Conservation (phyloP, 2,113 vertebrate species). For the Phocoena sinus region DNA sequence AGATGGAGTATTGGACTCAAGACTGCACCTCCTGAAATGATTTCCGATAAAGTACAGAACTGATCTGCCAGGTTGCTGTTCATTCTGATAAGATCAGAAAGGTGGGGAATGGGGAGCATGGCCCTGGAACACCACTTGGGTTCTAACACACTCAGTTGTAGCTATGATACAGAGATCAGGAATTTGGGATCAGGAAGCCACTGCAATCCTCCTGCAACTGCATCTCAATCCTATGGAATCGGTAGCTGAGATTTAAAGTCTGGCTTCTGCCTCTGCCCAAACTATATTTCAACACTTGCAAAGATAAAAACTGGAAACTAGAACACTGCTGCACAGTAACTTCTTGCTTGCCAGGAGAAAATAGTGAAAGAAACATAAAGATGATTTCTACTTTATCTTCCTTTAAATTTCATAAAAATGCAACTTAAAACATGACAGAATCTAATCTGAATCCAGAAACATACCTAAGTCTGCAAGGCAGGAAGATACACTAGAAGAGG, state of each 20-base stretch:
- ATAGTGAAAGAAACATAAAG: neutral
- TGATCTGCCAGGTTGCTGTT: neutral
- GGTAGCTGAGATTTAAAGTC: neutral
- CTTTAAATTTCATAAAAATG: neutral
- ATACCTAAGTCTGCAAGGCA: neutral
- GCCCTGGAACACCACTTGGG: accelerated
- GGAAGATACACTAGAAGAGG: neutral
- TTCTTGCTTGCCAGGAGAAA: neutral
- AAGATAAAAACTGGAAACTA: neutral
- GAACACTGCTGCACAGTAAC: neutral
- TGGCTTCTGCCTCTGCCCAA: neutral
- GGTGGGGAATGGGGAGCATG: neutral
- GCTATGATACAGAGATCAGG: neutral
- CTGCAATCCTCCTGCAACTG: neutral
- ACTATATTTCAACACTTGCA: neutral
- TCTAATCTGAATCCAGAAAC: neutral
- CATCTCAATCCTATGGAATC: neutral
- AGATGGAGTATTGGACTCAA: neutral
- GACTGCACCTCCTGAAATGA: neutral
- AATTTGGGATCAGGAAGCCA: neutral
- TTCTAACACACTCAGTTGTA: neutral
- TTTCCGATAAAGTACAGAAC: neutral
- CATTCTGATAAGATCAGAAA: neutral
- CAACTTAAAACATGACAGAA: neutral
- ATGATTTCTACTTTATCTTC: neutral